Evolutionary conservation across 1,140 invertebrate species (phyloP).

Genomic region (Drusus annulatus): DNA sequence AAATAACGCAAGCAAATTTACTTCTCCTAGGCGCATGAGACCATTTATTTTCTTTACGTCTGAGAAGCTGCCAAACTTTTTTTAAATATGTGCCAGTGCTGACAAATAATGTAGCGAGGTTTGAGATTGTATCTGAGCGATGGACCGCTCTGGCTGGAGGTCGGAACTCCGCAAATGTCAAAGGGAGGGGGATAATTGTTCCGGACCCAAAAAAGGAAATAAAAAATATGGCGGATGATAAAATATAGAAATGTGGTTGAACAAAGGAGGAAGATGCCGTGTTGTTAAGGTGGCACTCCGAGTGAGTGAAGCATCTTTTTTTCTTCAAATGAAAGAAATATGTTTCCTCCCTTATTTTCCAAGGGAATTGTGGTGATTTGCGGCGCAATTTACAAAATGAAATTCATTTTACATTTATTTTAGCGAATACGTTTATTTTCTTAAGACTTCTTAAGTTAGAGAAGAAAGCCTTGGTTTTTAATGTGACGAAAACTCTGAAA

Average conservation of each 20-base stretch:
- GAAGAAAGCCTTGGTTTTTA: too few relatives aligned
- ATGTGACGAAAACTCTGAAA: too few relatives aligned
- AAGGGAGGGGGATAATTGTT: constrained; percentile 28
- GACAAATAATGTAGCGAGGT: constrained; percentile 1
- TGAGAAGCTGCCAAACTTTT: background rate
- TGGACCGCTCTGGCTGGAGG: constrained; percentile 14
- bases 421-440: too few relatives aligned
- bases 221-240: constrained; percentile 26
- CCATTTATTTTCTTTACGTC: background rate
- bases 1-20: background rate
- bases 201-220: constrained; percentile 32
- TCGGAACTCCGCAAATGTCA: constrained; percentile 20
- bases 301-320: constrained; percentile 10
- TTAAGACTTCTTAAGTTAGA: too few relatives aligned
- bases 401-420: too few relatives aligned
- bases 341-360: background rate
- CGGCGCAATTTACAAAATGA: too few relatives aligned
- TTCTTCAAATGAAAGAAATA: constrained; percentile 21
- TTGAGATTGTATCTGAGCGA: constrained; percentile 4
- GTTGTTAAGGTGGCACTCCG: constrained; percentile 6
- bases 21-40: background rate
- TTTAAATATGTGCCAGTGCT: background rate
- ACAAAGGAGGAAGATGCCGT: background rate
- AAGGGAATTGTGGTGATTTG: too few relatives aligned
- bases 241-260: constrained; percentile 22